phyloP scores from a whole-genome alignment of 2,113 vertebrate genomes.

The Ifrita kowaldi region DNA sequence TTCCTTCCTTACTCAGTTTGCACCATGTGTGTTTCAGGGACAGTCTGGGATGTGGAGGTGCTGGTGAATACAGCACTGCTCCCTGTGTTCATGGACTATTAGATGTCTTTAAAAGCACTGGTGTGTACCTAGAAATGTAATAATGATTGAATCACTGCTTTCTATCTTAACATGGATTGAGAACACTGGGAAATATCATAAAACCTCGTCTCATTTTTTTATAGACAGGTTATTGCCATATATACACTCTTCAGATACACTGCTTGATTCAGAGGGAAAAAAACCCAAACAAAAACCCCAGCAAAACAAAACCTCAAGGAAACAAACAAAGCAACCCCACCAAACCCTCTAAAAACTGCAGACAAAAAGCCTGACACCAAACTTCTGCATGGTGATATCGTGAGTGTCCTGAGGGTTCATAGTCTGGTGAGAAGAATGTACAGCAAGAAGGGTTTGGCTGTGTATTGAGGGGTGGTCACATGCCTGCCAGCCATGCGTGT shows the following conservation, averaged over 20 bases:
- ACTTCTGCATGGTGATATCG: accelerated
- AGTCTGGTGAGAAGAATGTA: not conserved
- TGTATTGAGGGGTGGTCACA: not conserved
- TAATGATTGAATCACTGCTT: not conserved
- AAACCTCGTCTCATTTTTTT: not conserved
- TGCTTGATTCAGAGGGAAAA: not conserved
- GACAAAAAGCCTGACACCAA: not conserved
- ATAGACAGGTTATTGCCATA: not conserved
- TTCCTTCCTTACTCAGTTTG: not conserved
- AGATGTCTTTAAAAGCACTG: not conserved
- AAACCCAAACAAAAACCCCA: accelerated
- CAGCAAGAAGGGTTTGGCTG: not conserved
- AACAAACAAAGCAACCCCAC: not conserved
- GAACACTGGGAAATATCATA: not conserved
- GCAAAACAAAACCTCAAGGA: not conserved
- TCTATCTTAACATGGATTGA: not conserved
- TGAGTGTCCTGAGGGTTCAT: not conserved
- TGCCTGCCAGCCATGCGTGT: accelerated
- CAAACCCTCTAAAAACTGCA: not conserved
- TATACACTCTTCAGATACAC: not conserved
- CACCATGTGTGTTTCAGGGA: not conserved
- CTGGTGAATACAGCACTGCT: not conserved
- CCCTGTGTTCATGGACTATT: accelerated
- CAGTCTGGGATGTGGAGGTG: not conserved
- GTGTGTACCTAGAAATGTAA: not conserved